A percentile compares a stretch with the other conserved stretches of the same genome.
phyloP scores from a whole-genome alignment of 2,888 invertebrate species.

The Dendrolimus houi region DNA sequence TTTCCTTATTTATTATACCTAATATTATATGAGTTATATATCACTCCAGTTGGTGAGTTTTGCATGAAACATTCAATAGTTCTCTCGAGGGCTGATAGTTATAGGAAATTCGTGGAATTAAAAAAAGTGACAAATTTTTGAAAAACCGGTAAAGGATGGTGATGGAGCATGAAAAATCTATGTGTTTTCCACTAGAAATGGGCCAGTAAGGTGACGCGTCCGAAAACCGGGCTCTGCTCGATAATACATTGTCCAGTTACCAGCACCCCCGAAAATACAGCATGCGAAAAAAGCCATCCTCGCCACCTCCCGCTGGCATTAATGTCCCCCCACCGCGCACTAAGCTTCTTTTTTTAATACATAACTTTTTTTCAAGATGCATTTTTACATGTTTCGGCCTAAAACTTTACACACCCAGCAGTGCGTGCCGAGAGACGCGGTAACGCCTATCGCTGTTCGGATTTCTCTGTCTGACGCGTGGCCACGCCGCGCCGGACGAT shows the following conservation, averaged over 20 bases:
- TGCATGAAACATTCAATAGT: too few species aligned
- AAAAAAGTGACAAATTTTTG: too few species aligned
- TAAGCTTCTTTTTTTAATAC: constrained; percentile 76
- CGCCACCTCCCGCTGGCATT: constrained; percentile 65
- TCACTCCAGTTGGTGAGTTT: too few species aligned
- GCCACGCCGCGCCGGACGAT: constrained; percentile 48
- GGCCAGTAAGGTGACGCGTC: constrained; percentile 61
- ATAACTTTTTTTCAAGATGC: constrained; percentile 77
- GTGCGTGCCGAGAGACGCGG: constrained; percentile 53
- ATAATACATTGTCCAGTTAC: constrained; percentile 73
- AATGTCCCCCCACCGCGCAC: constrained; percentile 72
- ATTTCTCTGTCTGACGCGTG: constrained; percentile 54
- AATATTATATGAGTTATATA: too few species aligned
- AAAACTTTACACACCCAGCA: constrained; percentile 75
- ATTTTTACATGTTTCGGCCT: constrained; percentile 77
- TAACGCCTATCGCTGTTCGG: constrained; percentile 60
- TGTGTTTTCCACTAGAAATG: constrained; percentile 47
- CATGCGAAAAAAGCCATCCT: constrained; percentile 71
- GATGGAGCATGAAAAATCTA: constrained; percentile 29
- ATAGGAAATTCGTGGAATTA: too few species aligned
- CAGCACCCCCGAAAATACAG: constrained; percentile 72
- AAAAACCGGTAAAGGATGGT: constrained; percentile 6
- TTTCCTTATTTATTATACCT: too few species aligned
- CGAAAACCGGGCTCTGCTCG: constrained; percentile 45
- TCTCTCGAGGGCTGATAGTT: too few species aligned